Evolutionary conservation across 2,113 vertebrate species (phyloP).

Genomic region (Platysteira castanea): DNA sequence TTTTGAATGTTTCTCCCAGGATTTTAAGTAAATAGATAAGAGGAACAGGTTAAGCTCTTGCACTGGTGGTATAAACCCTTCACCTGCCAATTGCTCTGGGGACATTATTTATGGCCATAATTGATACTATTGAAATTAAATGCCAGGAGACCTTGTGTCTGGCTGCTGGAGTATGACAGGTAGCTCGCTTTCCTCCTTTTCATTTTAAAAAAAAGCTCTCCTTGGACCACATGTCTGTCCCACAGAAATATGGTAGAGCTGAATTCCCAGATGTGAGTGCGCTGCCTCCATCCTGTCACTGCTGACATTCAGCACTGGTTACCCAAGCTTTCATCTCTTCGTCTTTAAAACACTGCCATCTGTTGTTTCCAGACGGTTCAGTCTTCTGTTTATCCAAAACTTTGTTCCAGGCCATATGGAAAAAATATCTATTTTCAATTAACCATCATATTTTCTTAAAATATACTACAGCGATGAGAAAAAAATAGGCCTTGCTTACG

Average conservation of each 20-base stretch:
- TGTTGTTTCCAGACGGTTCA: conserved; percentile 56
- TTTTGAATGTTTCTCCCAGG: not conserved
- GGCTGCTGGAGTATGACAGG: not conserved
- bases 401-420: conserved; percentile 44
- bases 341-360: conserved; percentile 62
- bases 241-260: not conserved
- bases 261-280: not conserved
- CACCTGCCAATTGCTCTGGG: not conserved
- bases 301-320: not conserved
- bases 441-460: conserved; percentile 48
- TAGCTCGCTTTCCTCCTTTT: not conserved
- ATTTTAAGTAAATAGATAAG: not conserved
- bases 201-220: not conserved
- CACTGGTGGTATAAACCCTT: not conserved
- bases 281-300: not conserved
- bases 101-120: not conserved
- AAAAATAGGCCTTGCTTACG: not conserved
- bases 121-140: not conserved
- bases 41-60: not conserved
- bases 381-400: conserved; percentile 50
- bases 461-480: not conserved
- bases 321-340: conserved; percentile 38
- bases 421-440: conserved; percentile 58
- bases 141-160: not conserved
- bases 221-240: not conserved